Evolutionary conservation across 2,888 invertebrate genomes (phyloP), one percentile per base, ranked within the genome.

Genomic region (Eucera pruinosa): DNA sequence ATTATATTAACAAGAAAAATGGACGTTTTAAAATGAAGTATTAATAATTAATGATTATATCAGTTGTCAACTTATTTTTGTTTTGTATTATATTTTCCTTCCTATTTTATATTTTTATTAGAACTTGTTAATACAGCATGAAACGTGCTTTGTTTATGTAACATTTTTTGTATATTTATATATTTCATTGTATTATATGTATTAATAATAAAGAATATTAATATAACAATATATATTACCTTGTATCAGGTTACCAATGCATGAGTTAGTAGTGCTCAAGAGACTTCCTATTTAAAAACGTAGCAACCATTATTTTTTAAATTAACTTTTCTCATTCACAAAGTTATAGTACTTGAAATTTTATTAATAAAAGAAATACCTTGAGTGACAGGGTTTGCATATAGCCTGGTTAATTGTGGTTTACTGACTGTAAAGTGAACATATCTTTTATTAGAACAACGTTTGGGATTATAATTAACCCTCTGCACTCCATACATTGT

Each of bases 171-270:
- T n/a, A n/a, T n/a, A n/a, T n/a, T n/a, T n/a, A n/a, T n/a, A n/a
- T n/a, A n/a, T n/a, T n/a, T n/a, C n/a, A n/a, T n/a, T n/a, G n/a
- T n/a, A n/a, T n/a, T n/a, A n/a, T n/a, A n/a, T n/a, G n/a, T n/a
- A n/a, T n/a, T n/a, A n/a, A n/a, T n/a, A n/a, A n/a, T n/a, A n/a
- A n/a, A n/a, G n/a, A 47, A 76, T 47, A 48, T 20, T 47, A 45
- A 50, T 27, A 48, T 66, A 9, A 15, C 9, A 39, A 25, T 33
- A 39, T 45, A 25, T 20, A 23, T 84, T 85, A 90, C 90, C 89
- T 87, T 87, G 86, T 2, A 88, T 60, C 7, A 85, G 57, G 55
- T 72, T 88, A 50, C 81, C 82, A 55, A 86, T 60, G 39, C 70
- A 86, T 18, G 68, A 73, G 33, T 64, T 87, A 0, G 85, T 72